These are phyloP conservation scores for Mellilla xanthometata DNA, from an alignment of 2,888 invertebrate species.

Conservation along the genomic window DNA sequence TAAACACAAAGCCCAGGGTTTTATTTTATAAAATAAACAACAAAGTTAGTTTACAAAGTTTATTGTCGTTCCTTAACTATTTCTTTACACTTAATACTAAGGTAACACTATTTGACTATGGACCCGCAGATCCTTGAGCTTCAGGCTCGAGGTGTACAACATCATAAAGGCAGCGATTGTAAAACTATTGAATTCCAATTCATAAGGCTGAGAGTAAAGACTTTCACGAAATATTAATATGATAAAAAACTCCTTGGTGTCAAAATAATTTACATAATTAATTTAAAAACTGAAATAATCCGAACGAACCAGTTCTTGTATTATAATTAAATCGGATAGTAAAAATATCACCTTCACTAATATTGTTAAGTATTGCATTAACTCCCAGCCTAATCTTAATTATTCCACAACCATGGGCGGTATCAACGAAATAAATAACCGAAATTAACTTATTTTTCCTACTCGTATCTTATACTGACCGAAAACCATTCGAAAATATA, in stretches of 20 bases:
- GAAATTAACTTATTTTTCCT: slow-evolving; percentile 22
- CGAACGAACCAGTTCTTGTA: too few species aligned
- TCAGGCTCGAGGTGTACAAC: slow-evolving; percentile 50
- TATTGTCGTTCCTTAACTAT: slow-evolving; percentile 58
- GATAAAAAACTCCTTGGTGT: too few species aligned
- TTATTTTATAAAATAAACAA: slow-evolving; percentile 8
- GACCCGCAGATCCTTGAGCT: slow-evolving; percentile 27
- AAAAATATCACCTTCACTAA: too few species aligned
- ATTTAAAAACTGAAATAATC: too few species aligned
- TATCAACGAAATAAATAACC: slow-evolving; percentile 42
- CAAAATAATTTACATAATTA: too few species aligned
- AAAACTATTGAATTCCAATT: slow-evolving; percentile 22
- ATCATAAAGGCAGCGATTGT: slow-evolving; percentile 63
- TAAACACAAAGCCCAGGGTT: too few species aligned
- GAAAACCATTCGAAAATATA: slow-evolving; percentile 9
- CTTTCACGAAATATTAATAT: not conserved
- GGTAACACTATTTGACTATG: slow-evolving; percentile 51
- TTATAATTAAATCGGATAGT: too few species aligned
- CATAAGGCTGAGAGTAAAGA: slow-evolving; percentile 22
- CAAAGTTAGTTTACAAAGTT: slow-evolving; percentile 32
- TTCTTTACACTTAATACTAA: slow-evolving; percentile 59
- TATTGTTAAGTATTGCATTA: too few species aligned
- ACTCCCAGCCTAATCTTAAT: slow-evolving; percentile 28
- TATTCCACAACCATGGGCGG: slow-evolving; percentile 26
- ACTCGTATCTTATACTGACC: slow-evolving; percentile 20